Percentiles rank a stretch among this genome's conserved stretches.
Conservation (phyloP, 2,113 vertebrate species). For the Arenaria interpres region DNA sequence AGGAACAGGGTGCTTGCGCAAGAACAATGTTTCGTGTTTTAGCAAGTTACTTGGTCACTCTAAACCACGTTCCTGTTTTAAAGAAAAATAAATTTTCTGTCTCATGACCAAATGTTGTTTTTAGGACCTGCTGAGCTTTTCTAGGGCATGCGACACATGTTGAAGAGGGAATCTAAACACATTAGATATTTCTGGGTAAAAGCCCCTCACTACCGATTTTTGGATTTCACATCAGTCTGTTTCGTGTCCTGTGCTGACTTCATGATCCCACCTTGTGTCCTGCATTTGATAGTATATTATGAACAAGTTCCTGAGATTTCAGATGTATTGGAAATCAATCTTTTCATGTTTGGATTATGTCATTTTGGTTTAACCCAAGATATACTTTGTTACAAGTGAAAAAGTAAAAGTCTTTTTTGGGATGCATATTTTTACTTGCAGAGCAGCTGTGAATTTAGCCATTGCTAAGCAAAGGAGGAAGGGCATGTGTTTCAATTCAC, state of each 20-base stretch:
- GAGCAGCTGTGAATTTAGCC: not conserved
- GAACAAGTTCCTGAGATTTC: not conserved
- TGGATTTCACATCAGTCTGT: not conserved
- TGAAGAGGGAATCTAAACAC: not conserved
- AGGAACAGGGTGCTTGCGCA: not conserved
- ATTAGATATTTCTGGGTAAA: not conserved
- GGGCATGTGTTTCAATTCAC: not conserved
- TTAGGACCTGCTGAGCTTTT: not conserved
- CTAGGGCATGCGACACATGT: not conserved
- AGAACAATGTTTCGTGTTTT: not conserved
- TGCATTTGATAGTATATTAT: not conserved
- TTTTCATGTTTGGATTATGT: not conserved
- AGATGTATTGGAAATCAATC: not conserved
- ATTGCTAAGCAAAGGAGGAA: not conserved
- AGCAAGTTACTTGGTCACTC: not conserved
- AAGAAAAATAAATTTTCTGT: not conserved
- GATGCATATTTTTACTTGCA: not conserved
- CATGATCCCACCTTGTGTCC: not conserved
- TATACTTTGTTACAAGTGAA: not conserved
- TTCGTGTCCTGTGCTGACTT: not conserved
- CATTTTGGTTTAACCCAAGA: not conserved
- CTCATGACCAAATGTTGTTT: not conserved
- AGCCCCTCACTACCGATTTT: not conserved
- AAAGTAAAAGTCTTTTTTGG: not conserved
- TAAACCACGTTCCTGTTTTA: not conserved